These are phyloP conservation scores for Heliothis virescens DNA, from an alignment of 1,140 invertebrate species.

Conservation along the genomic window DNA sequence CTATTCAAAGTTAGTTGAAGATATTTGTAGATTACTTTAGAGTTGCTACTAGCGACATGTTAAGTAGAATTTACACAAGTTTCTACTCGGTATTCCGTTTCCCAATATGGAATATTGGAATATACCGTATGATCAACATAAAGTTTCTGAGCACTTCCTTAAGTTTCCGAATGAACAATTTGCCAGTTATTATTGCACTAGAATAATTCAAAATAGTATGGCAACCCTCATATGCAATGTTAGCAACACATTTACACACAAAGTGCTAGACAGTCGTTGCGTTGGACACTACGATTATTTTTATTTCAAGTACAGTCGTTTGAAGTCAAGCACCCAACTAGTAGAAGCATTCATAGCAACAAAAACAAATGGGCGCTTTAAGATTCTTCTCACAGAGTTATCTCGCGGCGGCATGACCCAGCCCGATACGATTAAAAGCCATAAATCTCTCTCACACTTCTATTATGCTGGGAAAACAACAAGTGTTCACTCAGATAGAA, in stretches of 20 bases:
- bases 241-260: constrained; percentile 2
- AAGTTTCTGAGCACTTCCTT: not conserved
- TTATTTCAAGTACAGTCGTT: not conserved
- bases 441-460: not conserved
- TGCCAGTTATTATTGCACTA: not conserved
- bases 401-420: not conserved
- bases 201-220: not conserved
- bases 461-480: not conserved
- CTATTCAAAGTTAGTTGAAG: too few species aligned
- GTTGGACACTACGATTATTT: constrained; percentile 3
- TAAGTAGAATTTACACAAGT: not conserved
- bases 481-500: not conserved
- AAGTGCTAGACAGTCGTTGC: not conserved
- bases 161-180: not conserved
- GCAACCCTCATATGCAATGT: not conserved
- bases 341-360: not conserved
- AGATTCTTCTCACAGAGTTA: constrained; percentile 1
- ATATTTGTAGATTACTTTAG: too few species aligned
- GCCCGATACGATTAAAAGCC: constrained; percentile 23
- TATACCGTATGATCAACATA: too few species aligned
- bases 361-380: not conserved
- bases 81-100: not conserved
- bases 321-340: constrained; percentile 14
- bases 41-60: not conserved
- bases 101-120: too few species aligned